Conservation (phyloP, 2,113 vertebrate species). For the Himantopus leucocephalus region DNA sequence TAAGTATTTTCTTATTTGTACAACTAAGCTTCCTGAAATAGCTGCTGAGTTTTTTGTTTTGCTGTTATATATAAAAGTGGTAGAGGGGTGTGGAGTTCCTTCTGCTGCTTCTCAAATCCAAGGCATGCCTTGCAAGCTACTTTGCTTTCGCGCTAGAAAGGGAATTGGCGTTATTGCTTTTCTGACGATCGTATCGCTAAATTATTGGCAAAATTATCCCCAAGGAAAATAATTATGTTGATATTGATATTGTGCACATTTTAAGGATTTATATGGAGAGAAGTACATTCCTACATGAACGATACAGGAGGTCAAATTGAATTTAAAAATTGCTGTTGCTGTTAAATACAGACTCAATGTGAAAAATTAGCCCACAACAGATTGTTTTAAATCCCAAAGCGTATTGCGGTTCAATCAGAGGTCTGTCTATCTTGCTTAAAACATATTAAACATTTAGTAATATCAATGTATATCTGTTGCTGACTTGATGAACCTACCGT, state of each 20-base stretch:
- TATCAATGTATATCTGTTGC: not conserved
- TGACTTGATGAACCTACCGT: not conserved
- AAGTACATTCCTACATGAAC: not conserved
- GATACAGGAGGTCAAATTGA: not conserved
- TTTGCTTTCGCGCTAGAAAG: slow-evolving; percentile 5
- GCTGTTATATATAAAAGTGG: slow-evolving; percentile 52
- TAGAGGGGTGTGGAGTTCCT: slow-evolving; percentile 60
- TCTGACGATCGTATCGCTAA: not conserved
- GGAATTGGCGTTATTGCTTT: not conserved
- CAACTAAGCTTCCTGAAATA: slow-evolving; percentile 47
- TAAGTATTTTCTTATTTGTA: slow-evolving; percentile 53
- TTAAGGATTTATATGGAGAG: not conserved
- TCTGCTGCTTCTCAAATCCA: slow-evolving; percentile 54
- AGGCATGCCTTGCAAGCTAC: slow-evolving; percentile 52
- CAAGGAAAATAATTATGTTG: not conserved
- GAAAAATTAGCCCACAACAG: slow-evolving; percentile 5
- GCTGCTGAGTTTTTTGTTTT: slow-evolving; percentile 55
- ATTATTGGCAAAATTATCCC: slow-evolving; percentile 2
- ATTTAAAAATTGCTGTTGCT: not conserved
- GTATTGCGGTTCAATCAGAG: not conserved
- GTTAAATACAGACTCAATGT: slow-evolving; percentile 6
- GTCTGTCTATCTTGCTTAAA: not conserved
- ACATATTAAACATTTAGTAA: not conserved
- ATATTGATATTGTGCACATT: not conserved
- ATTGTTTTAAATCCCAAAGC: not conserved